These are phyloP conservation scores for Xestia rhomboidea DNA, from an alignment of 2,888 invertebrate genomes.

Conservation along the genomic window DNA sequence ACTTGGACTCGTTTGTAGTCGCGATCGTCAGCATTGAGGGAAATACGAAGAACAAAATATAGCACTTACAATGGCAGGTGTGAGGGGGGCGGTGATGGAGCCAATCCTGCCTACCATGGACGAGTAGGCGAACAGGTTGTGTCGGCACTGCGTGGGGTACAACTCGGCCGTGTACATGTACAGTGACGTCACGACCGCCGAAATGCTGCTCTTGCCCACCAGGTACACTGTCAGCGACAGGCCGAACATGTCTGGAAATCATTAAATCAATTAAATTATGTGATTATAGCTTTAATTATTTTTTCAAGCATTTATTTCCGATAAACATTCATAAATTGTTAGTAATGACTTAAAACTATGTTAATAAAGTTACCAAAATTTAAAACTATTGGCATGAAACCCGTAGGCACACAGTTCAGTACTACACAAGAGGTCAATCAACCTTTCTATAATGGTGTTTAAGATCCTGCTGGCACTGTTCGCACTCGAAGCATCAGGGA, in stretches of 20 bases:
- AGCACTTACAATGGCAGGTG: constrained; percentile 90
- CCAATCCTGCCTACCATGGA: constrained; percentile 93
- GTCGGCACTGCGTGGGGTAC: constrained; percentile 92
- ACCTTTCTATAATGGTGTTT: too few species aligned
- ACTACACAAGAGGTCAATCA: too few species aligned
- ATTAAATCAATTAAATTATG: background rate
- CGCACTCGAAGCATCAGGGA: too few species aligned
- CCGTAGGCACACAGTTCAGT: too few species aligned
- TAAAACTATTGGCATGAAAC: too few species aligned
- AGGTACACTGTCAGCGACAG: constrained; percentile 88
- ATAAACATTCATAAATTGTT: background rate
- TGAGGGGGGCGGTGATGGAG: constrained; percentile 92
- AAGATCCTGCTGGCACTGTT: too few species aligned
- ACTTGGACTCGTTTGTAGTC: background rate
- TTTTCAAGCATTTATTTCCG: background rate
- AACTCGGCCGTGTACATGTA: constrained; percentile 92
- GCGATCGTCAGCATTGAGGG: background rate
- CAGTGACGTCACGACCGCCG: constrained; percentile 90
- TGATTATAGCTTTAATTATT: background rate
- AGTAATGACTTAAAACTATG: background rate
- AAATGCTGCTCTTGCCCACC: constrained; percentile 91
- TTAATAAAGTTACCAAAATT: too few species aligned
- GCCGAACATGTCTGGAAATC: constrained; percentile 59
- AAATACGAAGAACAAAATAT: background rate
- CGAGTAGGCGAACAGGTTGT: constrained; percentile 91